Base-by-base conservation (phyloP, 2,113 vertebrate genomes). In the Misgurnus anguillicaudatus region DNA sequence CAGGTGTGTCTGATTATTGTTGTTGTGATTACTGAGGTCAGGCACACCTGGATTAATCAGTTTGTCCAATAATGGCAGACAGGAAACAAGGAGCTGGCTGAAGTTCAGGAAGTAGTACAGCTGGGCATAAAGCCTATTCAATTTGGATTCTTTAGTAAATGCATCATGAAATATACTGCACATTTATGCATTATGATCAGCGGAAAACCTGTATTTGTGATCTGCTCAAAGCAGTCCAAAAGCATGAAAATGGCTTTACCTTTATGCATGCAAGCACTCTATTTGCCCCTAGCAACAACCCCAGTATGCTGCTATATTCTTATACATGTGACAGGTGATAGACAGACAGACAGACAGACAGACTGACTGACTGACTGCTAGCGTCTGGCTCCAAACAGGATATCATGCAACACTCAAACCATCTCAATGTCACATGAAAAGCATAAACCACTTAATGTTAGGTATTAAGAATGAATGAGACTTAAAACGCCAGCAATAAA, bases 271-370 rank as follows among this genome's bases (percentile, higher is more conserved):
- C 60, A 51, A 63, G 73, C 16, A 8, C 60, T 47, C 42, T 48
- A 38, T 48, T 48, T 65, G 68, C 69, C 47, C 60, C 47, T 69
- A 70, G 58, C 68, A 70, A 79, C 68, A 61, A 63, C 77, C 62
- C 67, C 45, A 73, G 51, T 16, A 41, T n/a, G 48, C 48, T 8
- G 48, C 78, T 64, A 64, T 58, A 73, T 66, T 72, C 57, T 39
- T 55, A 79, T 11, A 64, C 36, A 73, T 73, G 61, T 63, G 47
- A 73, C 38, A 51, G 38, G 55, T 6, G 39, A 78, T 7, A 68
- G 63, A 64, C 21, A 51, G 17, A 72, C 48, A 58, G 70, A n/a
- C n/a, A n/a, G n/a, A n/a, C n/a, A n/a, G n/a, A n/a, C n/a, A n/a
- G n/a, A n/a, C n/a, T n/a, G n/a, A 60, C 70, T 5, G 38, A 70